These are phyloP conservation scores for Callipepla squamata DNA, from an alignment of 2,113 vertebrate species.

Conservation along the genomic window DNA sequence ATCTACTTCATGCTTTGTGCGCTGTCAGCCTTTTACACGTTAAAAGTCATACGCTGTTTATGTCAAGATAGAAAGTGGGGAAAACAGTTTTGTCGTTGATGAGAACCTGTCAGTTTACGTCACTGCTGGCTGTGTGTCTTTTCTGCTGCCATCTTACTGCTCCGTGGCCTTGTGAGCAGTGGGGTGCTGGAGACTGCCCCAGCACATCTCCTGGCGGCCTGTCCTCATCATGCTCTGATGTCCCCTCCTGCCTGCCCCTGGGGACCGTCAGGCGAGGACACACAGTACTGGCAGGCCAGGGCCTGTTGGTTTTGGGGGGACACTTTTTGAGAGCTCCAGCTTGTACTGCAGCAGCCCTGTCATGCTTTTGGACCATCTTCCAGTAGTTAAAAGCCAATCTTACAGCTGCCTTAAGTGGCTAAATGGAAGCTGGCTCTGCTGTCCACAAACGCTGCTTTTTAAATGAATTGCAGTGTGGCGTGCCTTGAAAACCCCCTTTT, in stretches of 20 bases:
- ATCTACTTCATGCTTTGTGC: conserved; percentile 22
- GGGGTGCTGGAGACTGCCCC: not conserved
- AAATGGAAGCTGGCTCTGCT: not conserved
- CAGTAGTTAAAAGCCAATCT: conserved; percentile 18
- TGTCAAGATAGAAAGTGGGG: conserved; percentile 34
- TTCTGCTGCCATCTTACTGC: not conserved
- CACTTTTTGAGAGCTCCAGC: not conserved
- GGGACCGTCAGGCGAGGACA: not conserved
- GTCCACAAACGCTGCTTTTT: not conserved
- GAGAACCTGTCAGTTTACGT: conserved; percentile 45
- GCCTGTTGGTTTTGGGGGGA: not conserved
- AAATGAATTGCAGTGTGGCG: not conserved
- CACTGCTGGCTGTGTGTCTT: conserved; percentile 18
- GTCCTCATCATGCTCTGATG: not conserved
- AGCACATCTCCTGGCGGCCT: not conserved
- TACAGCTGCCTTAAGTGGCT: not conserved
- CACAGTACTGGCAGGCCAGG: not conserved
- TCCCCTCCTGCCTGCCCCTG: conserved; percentile 39
- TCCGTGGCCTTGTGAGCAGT: not conserved
- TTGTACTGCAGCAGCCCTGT: not conserved
- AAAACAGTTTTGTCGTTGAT: not conserved
- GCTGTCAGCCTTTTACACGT: not conserved
- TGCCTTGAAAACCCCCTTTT: not conserved
- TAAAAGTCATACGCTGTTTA: conserved; percentile 27
- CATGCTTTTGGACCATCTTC: not conserved